These are phyloP conservation scores for Scleropages formosus DNA, from an alignment of 2,797 vertebrate species.

Conservation along the genomic window DNA sequence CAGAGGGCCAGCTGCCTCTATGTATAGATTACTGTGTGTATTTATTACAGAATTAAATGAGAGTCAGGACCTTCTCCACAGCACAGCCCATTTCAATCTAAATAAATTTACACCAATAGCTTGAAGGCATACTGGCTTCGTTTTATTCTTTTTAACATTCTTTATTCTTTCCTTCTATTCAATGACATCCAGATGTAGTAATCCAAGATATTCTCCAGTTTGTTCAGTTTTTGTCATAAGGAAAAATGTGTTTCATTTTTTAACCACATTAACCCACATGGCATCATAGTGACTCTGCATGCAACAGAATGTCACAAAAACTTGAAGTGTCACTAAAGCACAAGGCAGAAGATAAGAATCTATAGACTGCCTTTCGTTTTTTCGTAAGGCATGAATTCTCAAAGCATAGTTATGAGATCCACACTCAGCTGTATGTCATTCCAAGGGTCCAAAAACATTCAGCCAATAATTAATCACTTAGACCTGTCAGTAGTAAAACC, in stretches of 20 bases:
- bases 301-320: neutral
- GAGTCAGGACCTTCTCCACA: constrained; percentile 1
- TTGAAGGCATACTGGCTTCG: neutral
- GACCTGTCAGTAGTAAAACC: neutral
- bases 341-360: neutral
- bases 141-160: neutral
- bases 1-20: neutral
- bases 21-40: neutral
- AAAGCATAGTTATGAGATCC: neutral
- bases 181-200: constrained; percentile 2
- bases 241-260: too few species aligned
- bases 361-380: constrained; percentile 1
- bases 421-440: neutral
- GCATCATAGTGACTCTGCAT: neutral
- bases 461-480: neutral
- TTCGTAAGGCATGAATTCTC: neutral
- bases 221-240: neutral
- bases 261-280: neutral
- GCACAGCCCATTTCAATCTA: neutral
- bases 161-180: neutral
- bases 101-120: constrained; percentile 7
- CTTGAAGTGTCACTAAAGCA: neutral
- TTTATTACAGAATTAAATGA: neutral
- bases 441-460: neutral
- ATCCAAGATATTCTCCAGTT: too few species aligned